Evolutionary conservation across 2,113 vertebrate species (phyloP), one percentile per base, ranked within the genome.

Genomic region (Sinocyclocheilus anshuiensis): DNA sequence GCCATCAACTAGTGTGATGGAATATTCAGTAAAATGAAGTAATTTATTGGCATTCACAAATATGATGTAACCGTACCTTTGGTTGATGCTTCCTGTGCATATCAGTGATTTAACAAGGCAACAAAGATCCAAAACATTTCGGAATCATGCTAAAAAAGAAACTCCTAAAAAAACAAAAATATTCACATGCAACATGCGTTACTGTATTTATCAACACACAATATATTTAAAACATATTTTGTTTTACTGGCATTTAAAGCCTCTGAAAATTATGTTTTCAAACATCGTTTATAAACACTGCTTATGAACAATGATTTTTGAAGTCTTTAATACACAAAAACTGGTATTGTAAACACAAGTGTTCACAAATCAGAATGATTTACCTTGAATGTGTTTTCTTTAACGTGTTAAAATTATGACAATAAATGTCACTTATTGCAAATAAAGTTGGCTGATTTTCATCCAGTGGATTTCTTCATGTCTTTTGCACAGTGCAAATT

Each of bases 151-250:
- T 77, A 59, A 86, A 63, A 67, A 71, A 24, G 3, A 29, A 36
- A 18, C 13, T 22, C 24, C 3, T 42, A 72, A 39, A 20, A 39
- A 45, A 59, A 22, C 15, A 1, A 4, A n/a, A 26, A 84, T 36
- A 53, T 84, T 53, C 48, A 72, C 89, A 84, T 86, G 89, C 89
- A 89, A 63, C 89, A 88, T 88, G 86, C 86, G 78, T 53, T 53
- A 9, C n/a, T 8, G 50, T 76, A 36, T 75, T 71, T 71, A 15
- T 53, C 22, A 81, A 81, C 20, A 74, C 18, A 61, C 53, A 39
- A 39, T 29, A 80, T n/a, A 78, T 69, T 69, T n/a, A 53, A 26
- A 83, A 50, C 36, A 78, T 42, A 84, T 15, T 45, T 26, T 55
- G 22, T n/a, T 55, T 85, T 7, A 36, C 45, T 20, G 69, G 45